Evolutionary conservation across 64 coral and sea anemone genomes (phyloP).

Genomic region (Pocillopora verrucosa): DNA sequence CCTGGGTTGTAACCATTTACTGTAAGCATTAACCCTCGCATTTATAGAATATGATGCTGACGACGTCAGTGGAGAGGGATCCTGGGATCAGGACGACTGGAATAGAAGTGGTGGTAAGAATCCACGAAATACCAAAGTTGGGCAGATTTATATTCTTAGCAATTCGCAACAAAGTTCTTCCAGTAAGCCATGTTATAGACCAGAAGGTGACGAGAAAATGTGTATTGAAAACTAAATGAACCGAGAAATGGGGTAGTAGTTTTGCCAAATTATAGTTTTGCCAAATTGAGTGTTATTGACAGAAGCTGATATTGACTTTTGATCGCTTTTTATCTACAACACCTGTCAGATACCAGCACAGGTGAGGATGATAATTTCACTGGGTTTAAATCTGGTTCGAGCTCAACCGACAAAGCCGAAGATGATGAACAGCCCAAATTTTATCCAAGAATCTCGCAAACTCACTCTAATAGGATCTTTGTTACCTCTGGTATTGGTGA

Average conservation of each 20-base stretch:
- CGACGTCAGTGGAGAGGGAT: neutral
- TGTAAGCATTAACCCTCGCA: neutral
- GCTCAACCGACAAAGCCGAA: neutral
- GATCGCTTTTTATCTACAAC: neutral
- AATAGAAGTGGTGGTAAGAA: conserved; percentile 11
- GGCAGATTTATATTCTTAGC: no score
- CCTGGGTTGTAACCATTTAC: no score
- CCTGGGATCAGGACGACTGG: neutral
- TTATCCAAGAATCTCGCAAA: conserved; percentile 1
- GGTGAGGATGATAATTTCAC: neutral
- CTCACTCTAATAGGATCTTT: neutral
- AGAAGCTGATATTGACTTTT: neutral
- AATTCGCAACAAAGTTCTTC: no score
- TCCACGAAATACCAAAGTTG: neutral
- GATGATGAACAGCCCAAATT: neutral
- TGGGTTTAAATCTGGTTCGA: conserved; percentile 8
- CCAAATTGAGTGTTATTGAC: no score
- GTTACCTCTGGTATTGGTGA: conserved; percentile 7
- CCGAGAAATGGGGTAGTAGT: no score
- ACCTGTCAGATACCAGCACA: neutral
- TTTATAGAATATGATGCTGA: conserved; percentile 4
- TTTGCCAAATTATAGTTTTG: no score
- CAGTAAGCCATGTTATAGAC: no score
- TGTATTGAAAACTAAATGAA: no score
- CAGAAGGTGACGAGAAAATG: no score